These are phyloP conservation scores for Pseudomugil gertrudae DNA, from an alignment of 2,797 vertebrate species.

Conservation along the genomic window DNA sequence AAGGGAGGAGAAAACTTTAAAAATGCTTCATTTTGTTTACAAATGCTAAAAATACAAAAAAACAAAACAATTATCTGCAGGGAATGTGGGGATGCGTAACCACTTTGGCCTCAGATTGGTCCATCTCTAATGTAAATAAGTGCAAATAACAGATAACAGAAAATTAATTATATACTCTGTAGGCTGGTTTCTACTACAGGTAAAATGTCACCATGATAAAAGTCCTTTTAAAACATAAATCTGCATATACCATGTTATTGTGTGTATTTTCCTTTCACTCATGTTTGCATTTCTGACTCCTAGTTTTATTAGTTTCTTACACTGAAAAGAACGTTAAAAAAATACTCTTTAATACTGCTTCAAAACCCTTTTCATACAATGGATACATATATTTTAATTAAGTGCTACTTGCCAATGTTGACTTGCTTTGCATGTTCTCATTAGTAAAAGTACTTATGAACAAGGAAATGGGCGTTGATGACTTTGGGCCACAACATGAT, in stretches of 20 bases:
- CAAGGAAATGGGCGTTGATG: background rate
- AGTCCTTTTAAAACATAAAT: background rate
- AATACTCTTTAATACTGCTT: conserved; percentile 43
- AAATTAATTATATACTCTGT: background rate
- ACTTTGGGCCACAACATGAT: background rate
- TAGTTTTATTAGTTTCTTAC: conserved; percentile 27
- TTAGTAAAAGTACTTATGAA: background rate
- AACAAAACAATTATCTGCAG: too few species aligned
- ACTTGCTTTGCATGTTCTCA: background rate
- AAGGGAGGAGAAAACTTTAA: background rate
- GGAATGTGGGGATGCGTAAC: too few species aligned
- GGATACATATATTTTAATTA: too few species aligned
- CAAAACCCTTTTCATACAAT: background rate
- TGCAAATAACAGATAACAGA: background rate
- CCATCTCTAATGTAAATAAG: background rate
- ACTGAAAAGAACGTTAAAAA: conserved; percentile 13
- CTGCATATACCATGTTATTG: background rate
- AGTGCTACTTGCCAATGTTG: too few species aligned
- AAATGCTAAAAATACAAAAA: too few species aligned
- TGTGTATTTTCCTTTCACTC: background rate
- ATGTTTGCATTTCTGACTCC: background rate
- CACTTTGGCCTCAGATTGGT: background rate
- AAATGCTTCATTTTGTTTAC: background rate
- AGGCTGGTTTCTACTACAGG: background rate
- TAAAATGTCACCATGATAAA: background rate